Evolutionary conservation across 2,888 invertebrate genomes (phyloP), one percentile per base, ranked within the genome.

Genomic region (Coelinius sp.): DNA sequence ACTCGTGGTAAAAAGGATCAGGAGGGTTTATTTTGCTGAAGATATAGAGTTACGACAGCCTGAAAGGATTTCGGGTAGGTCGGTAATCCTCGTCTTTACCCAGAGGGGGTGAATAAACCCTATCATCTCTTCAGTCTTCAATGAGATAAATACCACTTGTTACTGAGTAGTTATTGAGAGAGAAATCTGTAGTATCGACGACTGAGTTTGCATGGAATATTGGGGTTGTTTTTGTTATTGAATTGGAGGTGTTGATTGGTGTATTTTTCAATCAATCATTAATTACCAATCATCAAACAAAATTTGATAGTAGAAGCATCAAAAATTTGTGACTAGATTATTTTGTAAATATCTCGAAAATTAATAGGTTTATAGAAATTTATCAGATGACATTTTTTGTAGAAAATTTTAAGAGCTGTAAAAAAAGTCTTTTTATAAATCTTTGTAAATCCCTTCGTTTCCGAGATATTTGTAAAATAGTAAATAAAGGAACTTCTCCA

Each of bases 91-190:
- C 27, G 31, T 49, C 44, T 31, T 7, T 14, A 14, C 27, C 27
- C 14, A 17, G 52, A 31, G 56, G 56, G 56, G 56, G 31, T 56
- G 56, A 56, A 27, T 17, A 56, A 27, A 56, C 31, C 27, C 56
- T 20, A 52, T 27, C 31, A 56, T 56, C 12, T 17, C 56, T 8
- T 7, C 17, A 8, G n/a, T n/a, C 24, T 52, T n/a, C 27, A 17
- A 31, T 5, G 25, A 17, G 31, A 27, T 56, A 31, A 31, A 56
- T 14, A 53, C 24, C 53, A 53, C 53, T 25, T 25, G 24, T 17
- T 49, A 49, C 46, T 49, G 46, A 49, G 20, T 49, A 14, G 44
- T 44, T 44, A 14, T 44, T 1, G 5, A n/a, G n/a, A 17, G 20
- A 49, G 46, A 8, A 49, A 49, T 49, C 46, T 49, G 46, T 8